Percentiles rank a stretch among this genome's conserved stretches.
These are phyloP conservation scores for Helleia helle DNA, from an alignment of 2,888 invertebrate genomes.

Conservation along the genomic window DNA sequence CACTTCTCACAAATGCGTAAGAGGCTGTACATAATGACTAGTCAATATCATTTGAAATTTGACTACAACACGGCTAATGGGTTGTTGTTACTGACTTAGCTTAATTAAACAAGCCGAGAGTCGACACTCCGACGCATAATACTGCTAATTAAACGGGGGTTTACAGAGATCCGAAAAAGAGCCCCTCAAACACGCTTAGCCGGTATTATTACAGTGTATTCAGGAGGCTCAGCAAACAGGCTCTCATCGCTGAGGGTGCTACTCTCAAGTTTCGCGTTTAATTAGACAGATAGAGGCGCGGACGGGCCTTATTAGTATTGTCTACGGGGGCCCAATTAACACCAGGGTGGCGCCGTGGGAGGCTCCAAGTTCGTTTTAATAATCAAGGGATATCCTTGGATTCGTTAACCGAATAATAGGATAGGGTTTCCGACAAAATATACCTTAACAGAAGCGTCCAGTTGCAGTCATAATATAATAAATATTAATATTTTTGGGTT, in stretches of 20 bases:
- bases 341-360: conserved; percentile 64
- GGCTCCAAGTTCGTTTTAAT: conserved; percentile 67
- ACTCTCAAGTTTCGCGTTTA: conserved; percentile 74
- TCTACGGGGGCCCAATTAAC: conserved; percentile 74
- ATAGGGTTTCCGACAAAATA: conserved; percentile 39
- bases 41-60: conserved; percentile 6
- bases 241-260: conserved; percentile 67
- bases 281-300: conserved; percentile 74
- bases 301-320: conserved; percentile 74
- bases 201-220: conserved; percentile 72
- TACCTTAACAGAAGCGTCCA: background rate
- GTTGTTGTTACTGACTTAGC: conserved; percentile 69
- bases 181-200: conserved; percentile 73
- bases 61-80: conserved; percentile 41
- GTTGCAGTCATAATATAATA: background rate
- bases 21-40: too few species aligned
- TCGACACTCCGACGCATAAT: conserved; percentile 71
- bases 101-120: conserved; percentile 68
- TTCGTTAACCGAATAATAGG: conserved; percentile 68
- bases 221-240: conserved; percentile 68
- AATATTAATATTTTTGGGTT: background rate
- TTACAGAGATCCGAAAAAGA: conserved; percentile 72
- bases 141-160: conserved; percentile 71
- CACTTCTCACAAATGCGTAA: too few species aligned
- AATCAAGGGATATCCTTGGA: conserved; percentile 68